These are phyloP conservation scores for Thamnaconus septentrionalis DNA, from an alignment of 2,113 vertebrate genomes.

Conservation along the genomic window DNA sequence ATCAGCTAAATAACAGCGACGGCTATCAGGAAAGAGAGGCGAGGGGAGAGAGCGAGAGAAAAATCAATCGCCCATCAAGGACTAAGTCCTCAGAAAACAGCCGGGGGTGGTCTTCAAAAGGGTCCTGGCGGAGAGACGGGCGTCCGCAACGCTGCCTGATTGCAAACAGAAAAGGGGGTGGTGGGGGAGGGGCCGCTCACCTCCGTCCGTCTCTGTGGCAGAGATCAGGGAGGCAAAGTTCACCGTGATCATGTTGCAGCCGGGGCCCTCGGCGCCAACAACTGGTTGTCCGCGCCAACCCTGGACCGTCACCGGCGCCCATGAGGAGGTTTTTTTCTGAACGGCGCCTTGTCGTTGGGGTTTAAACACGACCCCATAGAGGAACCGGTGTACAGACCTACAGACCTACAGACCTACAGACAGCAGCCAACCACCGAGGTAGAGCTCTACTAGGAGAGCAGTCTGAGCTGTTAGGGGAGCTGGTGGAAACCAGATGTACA, in stretches of 20 bases:
- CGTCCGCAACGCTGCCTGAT: slow-evolving; percentile 50
- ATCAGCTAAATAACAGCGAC: slow-evolving; percentile 55
- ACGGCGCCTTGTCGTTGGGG: slow-evolving; percentile 10
- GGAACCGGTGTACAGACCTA: neutral
- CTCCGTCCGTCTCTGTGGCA: slow-evolving; percentile 13
- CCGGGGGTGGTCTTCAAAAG: too few relatives aligned
- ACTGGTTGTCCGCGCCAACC: slow-evolving; percentile 27
- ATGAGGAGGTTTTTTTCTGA: too few relatives aligned
- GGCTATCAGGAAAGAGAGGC: slow-evolving; percentile 44
- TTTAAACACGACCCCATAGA: slow-evolving; percentile 12
- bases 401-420: slow-evolving; percentile 6
- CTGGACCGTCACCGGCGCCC: neutral
- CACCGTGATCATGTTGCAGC: slow-evolving; percentile 51
- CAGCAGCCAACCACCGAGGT: neutral
- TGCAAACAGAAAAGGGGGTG: slow-evolving; percentile 33
- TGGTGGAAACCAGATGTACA: too few relatives aligned
- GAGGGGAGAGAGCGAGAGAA: neutral
- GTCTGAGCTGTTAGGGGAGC: neutral
- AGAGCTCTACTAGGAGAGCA: too few relatives aligned
- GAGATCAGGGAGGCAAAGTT: slow-evolving; percentile 50
- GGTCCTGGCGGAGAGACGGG: slow-evolving; percentile 30
- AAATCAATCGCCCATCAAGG: slow-evolving; percentile 51
- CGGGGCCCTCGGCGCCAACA: slow-evolving; percentile 15
- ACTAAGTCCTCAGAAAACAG: too few relatives aligned
- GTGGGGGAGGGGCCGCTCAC: slow-evolving; percentile 30